phyloP scores from a whole-genome alignment of 1,140 invertebrate genomes.

The Bombyx mandarina region DNA sequence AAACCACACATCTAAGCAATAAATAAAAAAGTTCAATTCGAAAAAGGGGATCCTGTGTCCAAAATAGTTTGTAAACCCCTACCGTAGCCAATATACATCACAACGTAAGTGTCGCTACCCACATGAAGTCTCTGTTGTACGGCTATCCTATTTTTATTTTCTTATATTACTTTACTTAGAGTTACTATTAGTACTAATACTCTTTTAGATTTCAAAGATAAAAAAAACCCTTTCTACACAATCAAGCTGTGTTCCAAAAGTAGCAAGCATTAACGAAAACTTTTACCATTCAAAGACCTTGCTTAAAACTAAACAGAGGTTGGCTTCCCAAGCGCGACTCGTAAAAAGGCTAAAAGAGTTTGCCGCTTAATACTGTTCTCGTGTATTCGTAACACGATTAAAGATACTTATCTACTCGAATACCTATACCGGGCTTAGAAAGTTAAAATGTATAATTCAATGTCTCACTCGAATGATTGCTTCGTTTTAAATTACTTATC shows the following conservation, averaged over 20 bases:
- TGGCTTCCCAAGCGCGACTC: conserved; percentile 9
- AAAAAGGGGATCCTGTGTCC: too few relatives aligned
- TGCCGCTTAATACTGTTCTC: conserved; percentile 34
- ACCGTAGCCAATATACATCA: too few relatives aligned
- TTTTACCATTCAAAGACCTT: conserved; percentile 5
- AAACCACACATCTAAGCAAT: too few relatives aligned
- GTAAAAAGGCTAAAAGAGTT: conserved; percentile 17
- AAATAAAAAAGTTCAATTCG: too few relatives aligned
- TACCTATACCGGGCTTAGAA: conserved; percentile 31
- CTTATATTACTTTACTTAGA: too few relatives aligned
- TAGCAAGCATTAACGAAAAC: conserved; percentile 6
- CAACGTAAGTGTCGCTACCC: too few relatives aligned
- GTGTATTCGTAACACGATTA: conserved; percentile 43
- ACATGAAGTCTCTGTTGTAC: too few relatives aligned
- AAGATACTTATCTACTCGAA: conserved; percentile 43
- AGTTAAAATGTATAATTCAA: conserved; percentile 37
- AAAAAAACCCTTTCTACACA: too few relatives aligned
- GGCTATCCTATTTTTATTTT: too few relatives aligned
- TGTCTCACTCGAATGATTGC: conserved; percentile 30
- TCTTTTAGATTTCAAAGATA: too few relatives aligned
- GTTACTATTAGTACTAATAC: too few relatives aligned
- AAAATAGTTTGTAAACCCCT: too few relatives aligned
- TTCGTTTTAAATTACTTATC: not conserved
- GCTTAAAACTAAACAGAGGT: conserved; percentile 10
- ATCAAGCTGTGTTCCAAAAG: not conserved